Evolutionary conservation across 1,140 invertebrate species (phyloP), one percentile per base, ranked within the genome.

Genomic region (Mercenaria mercenaria): DNA sequence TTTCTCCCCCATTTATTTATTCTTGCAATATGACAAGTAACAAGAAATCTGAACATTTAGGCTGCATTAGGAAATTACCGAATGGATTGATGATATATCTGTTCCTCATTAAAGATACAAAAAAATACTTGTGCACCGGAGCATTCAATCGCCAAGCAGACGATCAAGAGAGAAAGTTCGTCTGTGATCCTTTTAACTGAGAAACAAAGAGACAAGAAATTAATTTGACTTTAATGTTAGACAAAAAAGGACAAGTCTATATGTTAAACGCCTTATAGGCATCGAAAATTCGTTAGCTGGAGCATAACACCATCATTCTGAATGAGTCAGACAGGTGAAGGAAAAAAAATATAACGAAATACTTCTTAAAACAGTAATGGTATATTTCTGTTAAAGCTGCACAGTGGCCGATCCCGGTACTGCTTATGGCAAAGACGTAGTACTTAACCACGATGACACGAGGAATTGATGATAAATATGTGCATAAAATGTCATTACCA

Each of bases 201-300:
- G 50, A 79, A 79, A 79, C 76, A 79, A 79, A 79, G 76, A 79
- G 32, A 79, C 76, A 79, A 52, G 76, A 79, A 52, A 52, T 79
- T 79, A 79, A 79, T 79, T 79, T 79, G 76, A 79, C 76, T 79
- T 79, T 79, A 52, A 79, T 79, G 76, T 79, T 79, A 34, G 50
- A 29, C n/a, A 79, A 79, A 79, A 76, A 79, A 52, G 50, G 18
- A 52, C 43, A 52, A 32, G 76, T 79, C 76, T 56, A 56, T 39
- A 56, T 52, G 76, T 79, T 37, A 79, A 79, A 79, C 43, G 26
- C 47, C 43, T 79, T 79, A 52, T 52, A 56, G 76, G 47, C 72
- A 76, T 50, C 43, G 29, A 37, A 50, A 59, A 39, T 56, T 56
- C 18, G 76, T 56, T 8, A 29, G 26, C 23, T 32, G 76, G 26